Conservation (phyloP, 2,113 vertebrate genomes). For the Lophochroa leadbeateri region DNA sequence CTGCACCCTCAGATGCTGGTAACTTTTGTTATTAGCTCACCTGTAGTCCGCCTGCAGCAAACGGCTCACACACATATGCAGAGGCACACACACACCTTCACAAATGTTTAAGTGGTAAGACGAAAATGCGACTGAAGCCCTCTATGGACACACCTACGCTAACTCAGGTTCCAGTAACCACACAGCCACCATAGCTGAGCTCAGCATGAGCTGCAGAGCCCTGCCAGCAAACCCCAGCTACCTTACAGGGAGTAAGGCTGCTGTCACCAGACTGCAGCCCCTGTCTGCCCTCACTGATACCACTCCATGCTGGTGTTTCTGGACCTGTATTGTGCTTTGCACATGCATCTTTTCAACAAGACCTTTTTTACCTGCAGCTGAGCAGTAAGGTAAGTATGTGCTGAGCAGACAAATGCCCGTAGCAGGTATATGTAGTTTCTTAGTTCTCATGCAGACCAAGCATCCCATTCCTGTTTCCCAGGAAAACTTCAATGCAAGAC, state of each 20-base stretch:
- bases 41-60: not conserved
- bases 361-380: not conserved
- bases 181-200: not conserved
- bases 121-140: not conserved
- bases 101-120: rapidly evolving
- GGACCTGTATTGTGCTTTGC: not conserved
- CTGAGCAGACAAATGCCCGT: not conserved
- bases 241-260: not conserved
- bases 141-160: not conserved
- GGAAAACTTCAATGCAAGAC: not conserved
- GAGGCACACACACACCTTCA: not conserved
- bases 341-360: not conserved
- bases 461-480: not conserved
- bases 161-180: not conserved
- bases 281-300: not conserved
- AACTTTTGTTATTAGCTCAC: not conserved
- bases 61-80: rapidly evolving
- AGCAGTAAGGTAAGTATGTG: not conserved
- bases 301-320: not conserved
- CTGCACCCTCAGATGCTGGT: not conserved
- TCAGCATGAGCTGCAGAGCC: not conserved
- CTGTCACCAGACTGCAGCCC: not conserved
- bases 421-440: not conserved
- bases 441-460: not conserved
- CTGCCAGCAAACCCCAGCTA: not conserved